Evolutionary conservation across 1,140 invertebrate species (phyloP).

Genomic region (Bombus polaris): DNA sequence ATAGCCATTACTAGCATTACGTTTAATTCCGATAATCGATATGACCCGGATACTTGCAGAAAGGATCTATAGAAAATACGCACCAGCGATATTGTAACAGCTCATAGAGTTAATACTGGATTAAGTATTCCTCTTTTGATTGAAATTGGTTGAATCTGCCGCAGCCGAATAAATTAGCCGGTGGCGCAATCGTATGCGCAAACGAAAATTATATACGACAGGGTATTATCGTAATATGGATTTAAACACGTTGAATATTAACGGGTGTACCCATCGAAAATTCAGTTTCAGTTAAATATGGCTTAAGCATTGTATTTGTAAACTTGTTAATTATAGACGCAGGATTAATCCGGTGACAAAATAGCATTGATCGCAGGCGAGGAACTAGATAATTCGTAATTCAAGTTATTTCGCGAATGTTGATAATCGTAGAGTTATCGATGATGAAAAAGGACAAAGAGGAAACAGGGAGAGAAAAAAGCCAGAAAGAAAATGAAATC

Average conservation of each 20-base stretch:
- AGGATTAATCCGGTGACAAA: conserved; percentile 19
- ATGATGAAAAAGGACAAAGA: background rate
- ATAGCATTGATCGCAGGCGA: background rate
- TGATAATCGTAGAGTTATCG: background rate
- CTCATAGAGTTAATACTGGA: conserved; percentile 36
- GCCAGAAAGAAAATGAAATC: background rate
- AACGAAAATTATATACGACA: conserved; percentile 45
- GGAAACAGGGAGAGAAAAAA: background rate
- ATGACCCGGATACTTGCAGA: conserved; percentile 1
- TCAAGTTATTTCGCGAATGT: background rate
- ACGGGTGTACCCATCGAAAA: conserved; percentile 36
- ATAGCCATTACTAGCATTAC: background rate
- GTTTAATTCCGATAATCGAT: conserved; percentile 31
- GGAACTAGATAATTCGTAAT: background rate
- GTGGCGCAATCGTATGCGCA: background rate
- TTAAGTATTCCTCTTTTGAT: conserved; percentile 50
- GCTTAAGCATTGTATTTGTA: conserved; percentile 38
- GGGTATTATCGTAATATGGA: conserved; percentile 47
- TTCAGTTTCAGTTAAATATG: conserved; percentile 41
- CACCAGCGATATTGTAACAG: conserved; percentile 28
- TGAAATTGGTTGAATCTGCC: conserved; percentile 48
- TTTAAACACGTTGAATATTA: conserved; percentile 46
- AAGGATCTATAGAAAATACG: conserved; percentile 33
- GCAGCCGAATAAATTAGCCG: conserved; percentile 46
- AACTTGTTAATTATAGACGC: conserved; percentile 43